Base-by-base conservation (phyloP, 2,797 vertebrate species). In the Chelonia mydas region DNA sequence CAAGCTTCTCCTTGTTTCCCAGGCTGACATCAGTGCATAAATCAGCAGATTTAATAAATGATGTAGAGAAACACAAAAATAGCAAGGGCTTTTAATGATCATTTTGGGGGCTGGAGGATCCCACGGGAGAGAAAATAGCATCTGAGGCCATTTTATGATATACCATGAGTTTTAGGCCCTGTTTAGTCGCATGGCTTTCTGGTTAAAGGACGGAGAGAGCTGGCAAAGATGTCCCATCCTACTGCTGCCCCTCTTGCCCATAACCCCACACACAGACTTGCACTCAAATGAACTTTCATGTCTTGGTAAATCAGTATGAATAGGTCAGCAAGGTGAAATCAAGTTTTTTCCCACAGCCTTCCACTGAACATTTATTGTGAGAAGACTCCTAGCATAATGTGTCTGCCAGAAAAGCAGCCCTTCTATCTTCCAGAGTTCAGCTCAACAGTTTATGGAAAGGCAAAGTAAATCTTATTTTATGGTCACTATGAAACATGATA, bases 61-160 rank as follows among this genome's bases (percentile, higher is more conserved):
- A 81, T 82, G 59, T 23, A 86, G 88, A 92, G 91, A 83, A 25
- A 7, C 85, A 93, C 90, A 94, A 95, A 93, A 83, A 37, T 93
- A 95, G 17, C 45, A 84, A 50, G 50, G 53, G 28, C 85, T 92
- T 82, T 93, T 94, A 95, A 82, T 90, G 59, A 87, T 33, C 15
- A 1, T 85, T 51, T 96, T 87, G 88, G 81, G 88, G 92, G 47
- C 31, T 47, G 88, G 88, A 92, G 94, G 49, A 87, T 86, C 77
- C 11, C 76, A n/a, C 82, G 87, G 55, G 77, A 94, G 55, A 93
- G 41, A 84, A 31, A 61, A 88, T 95, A 90, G 2, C 9, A 57
- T 93, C 85, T 93, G 91, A 80, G 47, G 12, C 51, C 41, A 72
- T 92, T 61, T 81, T 79, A 16, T 90, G 90, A 57, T 85, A 94